Conservation (phyloP, 2,113 vertebrate species). For the Clinocottus analis region DNA sequence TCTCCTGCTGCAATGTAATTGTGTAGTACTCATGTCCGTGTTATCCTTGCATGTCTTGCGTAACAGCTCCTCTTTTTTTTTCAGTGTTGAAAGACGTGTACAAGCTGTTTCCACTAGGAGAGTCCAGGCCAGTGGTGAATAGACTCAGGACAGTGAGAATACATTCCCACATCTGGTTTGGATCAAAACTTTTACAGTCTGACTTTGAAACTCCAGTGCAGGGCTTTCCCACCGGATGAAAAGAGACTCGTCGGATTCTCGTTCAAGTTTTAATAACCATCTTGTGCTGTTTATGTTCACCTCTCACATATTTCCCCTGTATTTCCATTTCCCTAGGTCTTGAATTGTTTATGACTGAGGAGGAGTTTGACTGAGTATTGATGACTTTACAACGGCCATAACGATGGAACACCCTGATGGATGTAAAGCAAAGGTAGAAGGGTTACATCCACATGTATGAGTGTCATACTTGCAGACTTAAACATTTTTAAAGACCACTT, state of each 20-base stretch:
- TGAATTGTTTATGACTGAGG: slow-evolving; percentile 23
- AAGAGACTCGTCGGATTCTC: not conserved
- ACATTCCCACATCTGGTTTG: slow-evolving; percentile 73
- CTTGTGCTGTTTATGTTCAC: slow-evolving; percentile 11
- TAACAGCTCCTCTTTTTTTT: slow-evolving; percentile 13
- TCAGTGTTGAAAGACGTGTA: not conserved
- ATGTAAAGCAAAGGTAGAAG: slow-evolving; percentile 54
- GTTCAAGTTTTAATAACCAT: slow-evolving; percentile 22
- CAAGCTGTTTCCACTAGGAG: slow-evolving; percentile 13
- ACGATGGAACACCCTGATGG: slow-evolving; percentile 50
- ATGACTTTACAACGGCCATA: slow-evolving; percentile 62
- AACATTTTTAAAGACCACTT: no score
- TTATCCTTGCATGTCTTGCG: slow-evolving; percentile 19
- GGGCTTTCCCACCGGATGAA: slow-evolving; percentile 38
- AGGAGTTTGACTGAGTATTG: slow-evolving; percentile 21
- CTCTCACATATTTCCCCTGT: not conserved
- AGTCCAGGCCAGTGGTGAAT: slow-evolving; percentile 16
- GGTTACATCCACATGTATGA: slow-evolving; percentile 41
- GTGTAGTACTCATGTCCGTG: not conserved
- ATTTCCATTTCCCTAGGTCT: not conserved
- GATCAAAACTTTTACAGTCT: slow-evolving; percentile 43
- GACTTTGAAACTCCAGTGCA: slow-evolving; percentile 30
- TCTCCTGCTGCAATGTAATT: slow-evolving; percentile 11
- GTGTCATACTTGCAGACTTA: not conserved
- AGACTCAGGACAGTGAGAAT: slow-evolving; percentile 28